Conservation (phyloP, 2,113 vertebrate genomes). For the Pseudorectes ferrugineus region DNA sequence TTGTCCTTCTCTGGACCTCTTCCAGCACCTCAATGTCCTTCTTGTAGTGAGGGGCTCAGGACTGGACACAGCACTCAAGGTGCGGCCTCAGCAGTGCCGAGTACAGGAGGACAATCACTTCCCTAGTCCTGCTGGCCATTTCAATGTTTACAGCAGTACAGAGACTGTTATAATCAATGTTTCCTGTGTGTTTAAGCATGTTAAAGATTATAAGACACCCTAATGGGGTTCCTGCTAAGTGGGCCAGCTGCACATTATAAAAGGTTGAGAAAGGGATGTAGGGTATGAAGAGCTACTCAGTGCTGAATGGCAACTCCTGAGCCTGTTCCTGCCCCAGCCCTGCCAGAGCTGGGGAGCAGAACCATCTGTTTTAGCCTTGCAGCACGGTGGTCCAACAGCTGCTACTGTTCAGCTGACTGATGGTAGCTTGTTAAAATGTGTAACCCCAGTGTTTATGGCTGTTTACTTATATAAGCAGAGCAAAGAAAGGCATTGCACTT, state of each 20-base stretch:
- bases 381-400: not conserved
- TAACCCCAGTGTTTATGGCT: not conserved
- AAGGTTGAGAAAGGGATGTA: not conserved
- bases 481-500: not conserved
- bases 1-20: not conserved
- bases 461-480: not conserved
- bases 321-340: not conserved
- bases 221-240: not conserved
- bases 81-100: not conserved
- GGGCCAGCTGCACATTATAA: accelerated
- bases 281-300: not conserved
- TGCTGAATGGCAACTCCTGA: accelerated
- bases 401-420: not conserved
- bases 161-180: not conserved
- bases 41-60: not conserved
- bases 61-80: not conserved
- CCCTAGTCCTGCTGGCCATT: not conserved
- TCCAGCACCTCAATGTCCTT: not conserved
- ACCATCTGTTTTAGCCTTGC: not conserved
- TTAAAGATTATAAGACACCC: not conserved
- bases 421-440: not conserved
- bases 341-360: not conserved
- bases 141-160: not conserved
- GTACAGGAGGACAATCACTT: not conserved
- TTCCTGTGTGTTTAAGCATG: not conserved